Conservation (phyloP, 2,888 invertebrate species). For the Drosophila siamana region DNA sequence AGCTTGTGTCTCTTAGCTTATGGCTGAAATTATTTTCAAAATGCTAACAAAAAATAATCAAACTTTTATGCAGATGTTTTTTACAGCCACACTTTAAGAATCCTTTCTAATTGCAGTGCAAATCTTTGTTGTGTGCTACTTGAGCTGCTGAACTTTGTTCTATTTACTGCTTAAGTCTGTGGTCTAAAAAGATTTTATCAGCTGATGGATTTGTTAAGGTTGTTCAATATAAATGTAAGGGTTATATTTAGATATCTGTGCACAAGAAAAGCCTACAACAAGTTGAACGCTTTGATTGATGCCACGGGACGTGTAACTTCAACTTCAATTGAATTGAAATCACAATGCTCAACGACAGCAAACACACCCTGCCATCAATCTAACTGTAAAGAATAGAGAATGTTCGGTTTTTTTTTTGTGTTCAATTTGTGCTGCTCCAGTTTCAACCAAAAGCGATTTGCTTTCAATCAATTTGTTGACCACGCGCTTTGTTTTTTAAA, state of each 20-base stretch:
- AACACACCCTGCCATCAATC: constrained; percentile 24
- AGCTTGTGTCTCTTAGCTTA: too few relatives aligned
- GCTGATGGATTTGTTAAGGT: too few relatives aligned
- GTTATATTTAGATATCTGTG: neutral
- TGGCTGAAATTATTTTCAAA: too few relatives aligned
- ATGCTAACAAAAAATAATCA: too few relatives aligned
- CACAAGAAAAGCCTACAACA: too few relatives aligned
- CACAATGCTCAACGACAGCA: constrained; percentile 4
- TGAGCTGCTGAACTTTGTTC: too few relatives aligned
- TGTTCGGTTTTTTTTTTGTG: constrained; percentile 28
- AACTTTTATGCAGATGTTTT: too few relatives aligned
- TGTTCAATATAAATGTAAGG: neutral
- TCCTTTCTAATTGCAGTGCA: too few relatives aligned
- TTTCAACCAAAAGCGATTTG: constrained; percentile 47
- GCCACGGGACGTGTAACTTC: neutral
- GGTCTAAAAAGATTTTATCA: too few relatives aligned
- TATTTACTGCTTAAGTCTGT: too few relatives aligned
- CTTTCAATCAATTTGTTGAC: constrained; percentile 49
- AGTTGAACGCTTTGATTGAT: constrained; percentile 5
- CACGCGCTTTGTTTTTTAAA: constrained; percentile 43
- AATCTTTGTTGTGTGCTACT: too few relatives aligned
- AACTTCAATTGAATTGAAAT: constrained; percentile 2
- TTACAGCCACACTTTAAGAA: too few relatives aligned
- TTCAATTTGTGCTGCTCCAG: constrained; percentile 56
- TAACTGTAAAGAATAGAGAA: constrained; percentile 35